phyloP scores from a whole-genome alignment of 2,888 invertebrate genomes.

The Muscina levida region DNA sequence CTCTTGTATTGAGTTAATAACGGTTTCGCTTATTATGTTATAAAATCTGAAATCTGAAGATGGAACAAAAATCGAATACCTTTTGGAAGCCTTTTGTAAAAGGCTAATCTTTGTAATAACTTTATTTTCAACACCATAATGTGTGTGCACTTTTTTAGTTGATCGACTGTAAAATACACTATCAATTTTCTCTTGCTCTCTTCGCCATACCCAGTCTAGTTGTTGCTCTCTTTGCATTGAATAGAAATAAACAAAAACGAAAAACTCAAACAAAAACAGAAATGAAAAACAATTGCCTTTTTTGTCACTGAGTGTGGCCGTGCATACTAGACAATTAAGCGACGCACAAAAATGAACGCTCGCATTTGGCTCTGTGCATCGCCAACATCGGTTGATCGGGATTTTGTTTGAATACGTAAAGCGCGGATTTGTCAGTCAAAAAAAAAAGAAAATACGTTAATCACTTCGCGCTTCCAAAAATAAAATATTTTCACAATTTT shows the following conservation, averaged over 20 bases:
- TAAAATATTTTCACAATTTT: constrained; percentile 12
- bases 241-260: constrained; percentile 52
- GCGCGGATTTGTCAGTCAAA: constrained; percentile 3
- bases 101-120: no score
- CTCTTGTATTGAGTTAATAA: no score
- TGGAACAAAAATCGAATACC: no score
- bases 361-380: constrained; percentile 4
- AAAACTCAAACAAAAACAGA: constrained; percentile 36
- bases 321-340: constrained; percentile 55
- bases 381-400: constrained; percentile 55
- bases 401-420: no score
- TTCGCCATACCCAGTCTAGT: no score
- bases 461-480: constrained; percentile 12
- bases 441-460: constrained; percentile 40
- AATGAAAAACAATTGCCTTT: constrained; percentile 45
- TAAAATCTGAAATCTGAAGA: no score
- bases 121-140: no score
- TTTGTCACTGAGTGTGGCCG: constrained; percentile 49
- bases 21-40: no score
- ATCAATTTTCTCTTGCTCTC: no score
- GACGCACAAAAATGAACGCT: constrained; percentile 34
- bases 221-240: constrained; percentile 54
- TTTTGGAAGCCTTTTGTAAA: no score
- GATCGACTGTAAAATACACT: constrained; percentile 19
- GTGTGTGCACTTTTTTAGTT: constrained; percentile 10